Conservation (phyloP, 2,113 vertebrate species). For the Patagioenas fasciata region DNA sequence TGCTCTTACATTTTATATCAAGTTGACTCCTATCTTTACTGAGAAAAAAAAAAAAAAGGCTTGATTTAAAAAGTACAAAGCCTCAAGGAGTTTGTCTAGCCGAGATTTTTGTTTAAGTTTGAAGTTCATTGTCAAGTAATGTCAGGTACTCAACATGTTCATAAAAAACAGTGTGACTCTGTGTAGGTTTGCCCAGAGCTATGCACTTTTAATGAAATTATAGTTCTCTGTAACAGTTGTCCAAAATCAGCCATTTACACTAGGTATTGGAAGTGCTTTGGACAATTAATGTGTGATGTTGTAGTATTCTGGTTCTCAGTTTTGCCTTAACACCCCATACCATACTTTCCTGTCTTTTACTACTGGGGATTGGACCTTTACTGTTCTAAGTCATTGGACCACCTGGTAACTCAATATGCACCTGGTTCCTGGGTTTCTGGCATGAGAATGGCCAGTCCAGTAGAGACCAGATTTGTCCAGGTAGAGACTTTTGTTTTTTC, state of each 20-base stretch:
- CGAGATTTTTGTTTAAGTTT: not conserved
- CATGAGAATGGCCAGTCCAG: not conserved
- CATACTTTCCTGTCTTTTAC: not conserved
- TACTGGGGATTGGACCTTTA: rapidly evolving
- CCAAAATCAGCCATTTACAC: not conserved
- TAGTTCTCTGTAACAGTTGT: not conserved
- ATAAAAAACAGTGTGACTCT: not conserved
- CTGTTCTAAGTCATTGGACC: not conserved
- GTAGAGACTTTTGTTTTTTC: not conserved
- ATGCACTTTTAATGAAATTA: not conserved
- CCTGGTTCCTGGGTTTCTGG: not conserved
- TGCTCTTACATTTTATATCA: not conserved
- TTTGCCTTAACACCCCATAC: not conserved
- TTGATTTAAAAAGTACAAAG: not conserved
- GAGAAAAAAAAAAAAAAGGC: not conserved
- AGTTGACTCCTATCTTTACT: not conserved
- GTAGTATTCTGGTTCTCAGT: not conserved
- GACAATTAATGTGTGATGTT: not conserved
- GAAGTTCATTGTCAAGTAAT: not conserved
- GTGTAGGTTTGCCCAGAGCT: not conserved
- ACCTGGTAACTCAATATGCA: not conserved
- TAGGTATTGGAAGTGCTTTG: not conserved
- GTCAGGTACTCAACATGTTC: not conserved
- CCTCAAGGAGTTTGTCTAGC: not conserved
- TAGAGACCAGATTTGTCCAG: not conserved